Base-by-base conservation (phyloP, 2,888 invertebrate species). In the Margaritifera margaritifera region DNA sequence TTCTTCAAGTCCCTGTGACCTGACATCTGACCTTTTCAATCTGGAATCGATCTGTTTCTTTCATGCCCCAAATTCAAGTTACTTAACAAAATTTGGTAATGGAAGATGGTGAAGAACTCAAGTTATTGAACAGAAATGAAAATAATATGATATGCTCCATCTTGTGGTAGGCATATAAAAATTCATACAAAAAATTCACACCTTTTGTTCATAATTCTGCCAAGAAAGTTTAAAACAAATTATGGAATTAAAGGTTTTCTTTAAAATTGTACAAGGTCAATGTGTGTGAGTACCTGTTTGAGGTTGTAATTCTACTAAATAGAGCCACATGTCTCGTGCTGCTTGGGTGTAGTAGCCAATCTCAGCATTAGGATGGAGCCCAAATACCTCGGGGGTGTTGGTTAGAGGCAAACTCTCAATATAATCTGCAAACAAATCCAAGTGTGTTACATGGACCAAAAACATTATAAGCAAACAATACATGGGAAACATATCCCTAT, bases 361-460 rank as follows among this genome's bases (percentile, higher is more conserved):
- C 92, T 97, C 97, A 0, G 96, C 96, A 91, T 97, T 97, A n/a
- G 96, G 94, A 91, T 97, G 96, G 63, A 97, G 91, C 15, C 97
- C 97, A 91, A 97, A 96, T 67, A 97, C 96, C 88, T 95, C 95
- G 3, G 97, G 97, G 19, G 94, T 94, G 89, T 96, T 96, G 25
- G 93, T 93, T 71, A 96, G 89, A 0, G 97, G 96, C 56, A 97
- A 91, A 61, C 92, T 92, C 86, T 97, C 96, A 84, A 97, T 94
- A 86, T 92, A 93, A 58, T 92, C 95, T 95, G 88, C 8, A 80
- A 75, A 53, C 66, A 31, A 72, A 50, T 4, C 56, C 0, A n/a
- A 54, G 52, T 2, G 51, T 42, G 15, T 42, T 42, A 11, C 11
- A 42, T 42, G 42, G 42, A 42, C 42, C 42, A 42, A 20, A 61